Evolutionary conservation across 2,113 vertebrate species (phyloP), one percentile per base, ranked within the genome.

Genomic region (Mobula birostris): DNA sequence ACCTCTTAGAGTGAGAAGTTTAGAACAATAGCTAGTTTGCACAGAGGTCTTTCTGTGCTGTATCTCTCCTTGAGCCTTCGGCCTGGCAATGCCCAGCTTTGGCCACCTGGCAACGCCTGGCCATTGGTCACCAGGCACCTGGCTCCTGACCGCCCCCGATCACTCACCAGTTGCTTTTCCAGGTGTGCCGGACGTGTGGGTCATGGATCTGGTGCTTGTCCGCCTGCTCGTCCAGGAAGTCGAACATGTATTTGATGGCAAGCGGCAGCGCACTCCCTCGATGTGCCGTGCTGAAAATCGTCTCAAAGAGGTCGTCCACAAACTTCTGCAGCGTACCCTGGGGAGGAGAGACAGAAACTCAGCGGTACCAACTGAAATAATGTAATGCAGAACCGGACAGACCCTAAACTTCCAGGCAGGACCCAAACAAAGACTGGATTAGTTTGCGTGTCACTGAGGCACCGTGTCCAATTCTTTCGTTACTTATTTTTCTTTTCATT

Each of bases 171-270:
- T 99, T 99, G 97, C 99, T 99, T 95, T 99, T 99, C 99, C 99
- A 99, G 95, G 99, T 99, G 96, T 99, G 99, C 94, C 99, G 96
- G 94, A 99, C 99, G 0, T 99, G 98, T 0, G 99, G 99, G 96
- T 99, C 99, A 0, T 99, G 98, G 95, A 99, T 99, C 96, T 96
- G 97, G 94, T 99, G 99, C 95, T 98, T 99, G 96, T 99, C 99
- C 0, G 99, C 99, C 96, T 99, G 98, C 96, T 99, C 99, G 2
- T 99, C 99, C 95, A 99, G 96, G 96, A 99, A 99, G 95, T 99
- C 99, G 1, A 99, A 99, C 99, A 99, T 99, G 96, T 99, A 99
- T 94, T 99, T 99, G 96, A 99, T 99, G 95, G 99, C 99, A 95
- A 99, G 97, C 2, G 99, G 99, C 87, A 99, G 97, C 0, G 99